Conservation (phyloP, 1,140 invertebrate genomes). For the Propsilocerus akamusi region DNA sequence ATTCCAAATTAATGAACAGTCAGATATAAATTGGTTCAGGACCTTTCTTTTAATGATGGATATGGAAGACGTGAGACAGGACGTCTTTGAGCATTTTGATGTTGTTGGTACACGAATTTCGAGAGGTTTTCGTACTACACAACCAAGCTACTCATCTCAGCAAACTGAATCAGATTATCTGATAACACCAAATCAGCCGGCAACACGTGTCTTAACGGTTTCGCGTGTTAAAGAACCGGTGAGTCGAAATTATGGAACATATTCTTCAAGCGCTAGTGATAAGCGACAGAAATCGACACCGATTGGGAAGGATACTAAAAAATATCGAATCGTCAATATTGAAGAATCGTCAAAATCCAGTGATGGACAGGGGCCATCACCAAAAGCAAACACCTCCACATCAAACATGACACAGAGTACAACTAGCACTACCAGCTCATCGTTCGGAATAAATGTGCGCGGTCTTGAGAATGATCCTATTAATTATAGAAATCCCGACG, state of each 20-base stretch:
- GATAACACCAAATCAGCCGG: neutral
- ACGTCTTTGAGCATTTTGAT: slow-evolving; percentile 80
- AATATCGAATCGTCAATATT: slow-evolving; percentile 1
- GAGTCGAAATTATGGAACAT: slow-evolving; percentile 4
- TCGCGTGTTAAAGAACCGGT: neutral
- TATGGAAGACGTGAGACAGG: slow-evolving; percentile 78
- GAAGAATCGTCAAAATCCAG: neutral
- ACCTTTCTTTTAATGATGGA: slow-evolving; percentile 77
- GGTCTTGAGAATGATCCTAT: slow-evolving; percentile 7
- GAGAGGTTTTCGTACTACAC: neutral
- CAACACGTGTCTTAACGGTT: neutral
- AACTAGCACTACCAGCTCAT: neutral
- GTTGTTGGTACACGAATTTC: slow-evolving; percentile 46
- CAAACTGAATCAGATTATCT: slow-evolving; percentile 4
- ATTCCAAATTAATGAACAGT: slow-evolving; percentile 32
- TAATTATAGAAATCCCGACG: slow-evolving; percentile 2
- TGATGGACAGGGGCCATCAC: neutral
- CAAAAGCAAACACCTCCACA: neutral
- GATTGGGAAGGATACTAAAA: slow-evolving; percentile 4
- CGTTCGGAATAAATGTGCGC: slow-evolving; percentile 5
- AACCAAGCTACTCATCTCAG: neutral
- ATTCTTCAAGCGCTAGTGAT: neutral
- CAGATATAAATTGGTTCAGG: slow-evolving; percentile 29
- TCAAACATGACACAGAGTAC: slow-evolving; percentile 7
- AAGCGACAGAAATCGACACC: neutral